Base-by-base conservation (phyloP, 2,888 invertebrate species). In the Argyra leucocephala region DNA sequence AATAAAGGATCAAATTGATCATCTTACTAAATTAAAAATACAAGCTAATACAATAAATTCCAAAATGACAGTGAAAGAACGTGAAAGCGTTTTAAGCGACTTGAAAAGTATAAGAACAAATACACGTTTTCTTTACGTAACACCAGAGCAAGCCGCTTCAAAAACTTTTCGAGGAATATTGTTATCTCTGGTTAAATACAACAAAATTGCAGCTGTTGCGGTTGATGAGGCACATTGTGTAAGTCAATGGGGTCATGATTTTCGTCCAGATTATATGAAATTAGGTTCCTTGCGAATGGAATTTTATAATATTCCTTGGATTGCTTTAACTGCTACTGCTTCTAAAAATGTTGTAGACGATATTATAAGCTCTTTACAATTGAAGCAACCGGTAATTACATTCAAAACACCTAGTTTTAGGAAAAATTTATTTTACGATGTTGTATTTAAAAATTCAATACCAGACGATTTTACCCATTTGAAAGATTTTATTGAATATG, bases 171-270 rank as follows among this genome's bases (percentile, higher is more conserved):
- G 88, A 77, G 81, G 82, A 61, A 77, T 93, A 2, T 81, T 91
- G 67, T 82, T 85, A 24, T 85, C 87, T 72, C 80, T 96, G 70
- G 81, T 86, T 65, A 88, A 88, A 72, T 86, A 86, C 73, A 85
- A 89, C 65, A 88, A 92, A 75, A 80, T 99, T 5, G 89, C 91
- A 0, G 95, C 93, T 78, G 87, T 99, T 72, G 89, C 96, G 23
- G 90, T 99, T 15, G 99, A 99, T 80, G 99, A 99, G 82, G 96
- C 96, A 1, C 96, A 96, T 80, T 96, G 96, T 81, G 94, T 99
- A 0, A 96, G 95, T 73, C 91, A 98, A 74, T 99, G 98, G 99
- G 99, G 99, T 0, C 98, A 98, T 80, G 97, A 98, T 79, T 99
- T 99, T 78, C 84, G 96, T 9, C 95, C 95, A 0, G 94, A 95